A percentile compares a stretch with the other conserved stretches of the same genome.
Evolutionary conservation across 2,797 vertebrate genomes (phyloP).

Genomic region (Phrynocephalus guinanensis): DNA sequence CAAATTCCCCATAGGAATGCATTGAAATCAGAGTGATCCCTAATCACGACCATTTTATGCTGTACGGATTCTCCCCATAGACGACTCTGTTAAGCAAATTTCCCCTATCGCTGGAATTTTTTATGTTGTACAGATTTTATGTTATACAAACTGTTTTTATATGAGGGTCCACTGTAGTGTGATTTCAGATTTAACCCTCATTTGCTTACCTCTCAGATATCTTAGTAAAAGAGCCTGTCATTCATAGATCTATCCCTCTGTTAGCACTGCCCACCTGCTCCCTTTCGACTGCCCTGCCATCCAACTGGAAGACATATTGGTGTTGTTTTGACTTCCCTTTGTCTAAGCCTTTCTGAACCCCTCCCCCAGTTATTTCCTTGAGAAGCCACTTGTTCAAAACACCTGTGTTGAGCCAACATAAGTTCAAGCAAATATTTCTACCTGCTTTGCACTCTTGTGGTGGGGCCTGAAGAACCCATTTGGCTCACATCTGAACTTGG

Average conservation of each 20-base stretch:
- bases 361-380: conserved; percentile 22
- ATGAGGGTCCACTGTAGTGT: background rate
- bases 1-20: too few species aligned
- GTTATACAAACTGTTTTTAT: too few species aligned
- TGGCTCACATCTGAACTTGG: background rate
- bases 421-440: background rate
- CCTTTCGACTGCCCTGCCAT: conserved; percentile 37
- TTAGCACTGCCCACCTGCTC: background rate
- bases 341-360: conserved; percentile 32
- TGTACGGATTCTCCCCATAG: too few species aligned
- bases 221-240: conserved; percentile 53
- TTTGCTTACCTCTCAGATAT: conserved; percentile 43
- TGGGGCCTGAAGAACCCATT: background rate
- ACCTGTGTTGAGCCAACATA: background rate
- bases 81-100: too few species aligned
- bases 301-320: conserved; percentile 23
- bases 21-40: too few species aligned
- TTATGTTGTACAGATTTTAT: too few species aligned
- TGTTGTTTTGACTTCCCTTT: background rate
- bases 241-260: conserved; percentile 41
- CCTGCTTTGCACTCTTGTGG: background rate
- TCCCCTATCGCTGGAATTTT: too few species aligned
- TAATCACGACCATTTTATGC: too few species aligned
- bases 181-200: conserved; percentile 46
- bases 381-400: conserved; percentile 15